Evolutionary conservation across 2,113 vertebrate genomes (phyloP), one percentile per base, ranked within the genome.

Genomic region (Coturnix japonica): DNA sequence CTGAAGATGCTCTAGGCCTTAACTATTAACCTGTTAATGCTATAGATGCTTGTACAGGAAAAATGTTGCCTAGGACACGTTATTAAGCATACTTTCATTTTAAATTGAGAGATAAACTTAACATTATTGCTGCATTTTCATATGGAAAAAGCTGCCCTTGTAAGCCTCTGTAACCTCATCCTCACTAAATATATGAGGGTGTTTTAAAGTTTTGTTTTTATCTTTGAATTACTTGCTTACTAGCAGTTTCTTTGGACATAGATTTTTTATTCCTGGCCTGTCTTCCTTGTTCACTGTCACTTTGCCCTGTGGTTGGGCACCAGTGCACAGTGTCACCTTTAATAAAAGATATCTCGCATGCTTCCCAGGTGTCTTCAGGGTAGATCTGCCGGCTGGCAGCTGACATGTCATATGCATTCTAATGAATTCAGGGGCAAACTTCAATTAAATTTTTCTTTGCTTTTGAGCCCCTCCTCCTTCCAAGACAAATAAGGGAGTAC

Each of bases 371-470:
- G 51, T 76, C 76, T 82, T 69, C 67, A 79, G 44, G 39, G 63
- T 19, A 49, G 3, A 2, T 39, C 61, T 92, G 43, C 41, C 0
- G 0, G 6, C 59, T 81, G 44, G 18, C 19, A 44, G 35, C 31
- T 77, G 16, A 33, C 0, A 1, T 25, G 33, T 57, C 12, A 1
- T 37, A 1, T 13, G 23, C 9, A 7, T 59, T 80, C 1, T 1
- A 44, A 51, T 73, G 64, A 85, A 49, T 35, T 66, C 13, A 57
- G 53, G 41, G 49, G 21, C 60, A 49, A 12, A 54, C 46, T 76
- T 54, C n/a, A 35, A 4, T 73, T 61, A 9, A 15, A 15, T 9
- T 22, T 59, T 51, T 51, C 61, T 67, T 85, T 47, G 20, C 14
- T 85, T 53, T 76, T 85, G 79, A 85, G 28, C 64, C 9, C 9